Base-by-base conservation (phyloP, 1,140 invertebrate species). In the Chironomus tepperi region DNA sequence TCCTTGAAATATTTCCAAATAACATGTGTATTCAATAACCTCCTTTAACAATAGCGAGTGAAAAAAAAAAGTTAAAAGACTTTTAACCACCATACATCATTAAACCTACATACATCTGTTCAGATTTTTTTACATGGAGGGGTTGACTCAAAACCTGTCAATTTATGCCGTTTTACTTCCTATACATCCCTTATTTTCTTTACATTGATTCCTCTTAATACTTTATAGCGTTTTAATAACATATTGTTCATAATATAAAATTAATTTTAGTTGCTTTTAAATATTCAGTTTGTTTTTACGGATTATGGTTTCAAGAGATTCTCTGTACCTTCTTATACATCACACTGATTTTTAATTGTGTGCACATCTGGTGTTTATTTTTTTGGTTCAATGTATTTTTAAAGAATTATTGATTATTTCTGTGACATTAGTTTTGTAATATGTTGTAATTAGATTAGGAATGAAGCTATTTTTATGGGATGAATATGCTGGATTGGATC, bases 21-120 rank as follows among this genome's bases (percentile, higher is more conserved):
- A 57, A n/a, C 47, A 57, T 57, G n/a, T 57, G 12, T 57, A n/a
- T 57, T n/a, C 47, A 57, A 57, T 57, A 57, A 57, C n/a, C n/a
- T 57, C 47, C 43, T 57, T n/a, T 57, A n/a, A n/a, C 47, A 57
- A n/a, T n/a, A 57, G 24, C 24, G 24, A 34, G 24, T 2, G 5
- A 34, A 34, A 34, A 34, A 34, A 34, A 5, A 34, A 34, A 34
- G 24, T 34, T n/a, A 57, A 57, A 57, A 57, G 47, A 57, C 47
- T 57, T 5, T n/a, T 12, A 57, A 12, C 47, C 47, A 12, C n/a
- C 47, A 57, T 15, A 57, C 12, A 57, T 15, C 12, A 12, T 57
- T 57, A 57, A 57, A 57, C 47, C 47, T 57, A n/a, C 12, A 57
- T 57, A n/a, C 47, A 57, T 57, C 47, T 57, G 47, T 57, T 57